These are phyloP conservation scores for Apocrypta bakeri DNA, from an alignment of 1,140 invertebrate species.

Conservation along the genomic window DNA sequence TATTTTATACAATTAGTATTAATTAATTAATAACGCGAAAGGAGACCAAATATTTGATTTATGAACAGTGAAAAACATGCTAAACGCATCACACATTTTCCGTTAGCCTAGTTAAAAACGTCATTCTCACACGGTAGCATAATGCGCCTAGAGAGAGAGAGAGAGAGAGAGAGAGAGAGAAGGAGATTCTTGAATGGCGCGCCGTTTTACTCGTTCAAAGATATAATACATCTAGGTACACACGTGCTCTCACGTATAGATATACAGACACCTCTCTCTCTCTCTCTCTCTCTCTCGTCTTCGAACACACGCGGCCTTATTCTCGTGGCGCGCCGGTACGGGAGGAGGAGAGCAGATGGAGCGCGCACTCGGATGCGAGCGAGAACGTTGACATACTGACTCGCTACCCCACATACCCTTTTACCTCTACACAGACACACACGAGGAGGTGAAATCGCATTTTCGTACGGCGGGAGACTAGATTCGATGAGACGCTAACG, in stretches of 20 bases:
- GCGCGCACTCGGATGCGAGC: conserved; percentile 53
- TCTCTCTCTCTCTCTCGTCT: background rate
- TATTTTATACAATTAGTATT: too few relatives aligned
- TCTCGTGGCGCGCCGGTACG: background rate
- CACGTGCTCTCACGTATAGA: background rate
- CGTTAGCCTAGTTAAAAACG: conserved; percentile 46
- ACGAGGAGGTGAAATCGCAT: conserved; percentile 42
- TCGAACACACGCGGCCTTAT: background rate
- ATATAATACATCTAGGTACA: background rate
- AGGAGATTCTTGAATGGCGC: conserved; percentile 33
- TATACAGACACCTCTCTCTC: background rate
- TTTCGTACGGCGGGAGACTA: conserved; percentile 33
- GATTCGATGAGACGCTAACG: background rate
- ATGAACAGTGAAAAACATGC: too few relatives aligned
- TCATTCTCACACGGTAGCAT: background rate
- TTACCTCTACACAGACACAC: conserved; percentile 65
- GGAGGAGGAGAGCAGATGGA: conserved; percentile 32
- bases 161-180: conserved; percentile 8
- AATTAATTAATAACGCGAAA: too few relatives aligned
- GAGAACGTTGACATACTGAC: conserved; percentile 74
- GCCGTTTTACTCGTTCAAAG: background rate
- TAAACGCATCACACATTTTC: conserved; percentile 37
- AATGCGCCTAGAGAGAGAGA: conserved; percentile 46
- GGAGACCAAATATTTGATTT: too few relatives aligned
- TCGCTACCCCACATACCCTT: conserved; percentile 75